Conservation (phyloP, 1,140 invertebrate species). For the Hyphantria cunea region DNA sequence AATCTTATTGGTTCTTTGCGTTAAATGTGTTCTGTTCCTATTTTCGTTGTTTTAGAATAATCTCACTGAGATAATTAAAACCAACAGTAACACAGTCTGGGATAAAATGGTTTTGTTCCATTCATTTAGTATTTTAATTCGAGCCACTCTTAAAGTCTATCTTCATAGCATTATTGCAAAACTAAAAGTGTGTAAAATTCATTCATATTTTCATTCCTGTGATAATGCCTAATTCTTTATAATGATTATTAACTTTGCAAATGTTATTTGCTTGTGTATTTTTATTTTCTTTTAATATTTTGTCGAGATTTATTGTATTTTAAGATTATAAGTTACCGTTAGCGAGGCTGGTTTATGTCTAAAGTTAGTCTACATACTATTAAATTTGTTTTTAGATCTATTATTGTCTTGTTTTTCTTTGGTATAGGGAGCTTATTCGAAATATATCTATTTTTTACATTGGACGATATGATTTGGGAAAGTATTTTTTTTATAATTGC, state of each 20-base stretch:
- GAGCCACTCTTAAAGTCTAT: conserved; percentile 18
- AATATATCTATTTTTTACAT: neutral
- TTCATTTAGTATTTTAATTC: neutral
- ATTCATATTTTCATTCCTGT: conserved; percentile 53
- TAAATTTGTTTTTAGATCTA: conserved; percentile 6
- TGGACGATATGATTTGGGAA: neutral
- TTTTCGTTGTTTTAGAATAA: too few species aligned
- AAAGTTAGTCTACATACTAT: conserved; percentile 4
- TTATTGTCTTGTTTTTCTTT: conserved; percentile 19
- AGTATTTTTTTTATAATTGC: neutral
- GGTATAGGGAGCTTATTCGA: neutral
- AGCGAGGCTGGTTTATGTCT: conserved; percentile 17
- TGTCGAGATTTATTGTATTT: conserved; percentile 8
- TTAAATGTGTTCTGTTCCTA: too few species aligned
- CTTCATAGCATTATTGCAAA: conserved; percentile 13
- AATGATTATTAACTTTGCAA: conserved; percentile 25
- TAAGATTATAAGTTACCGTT: conserved; percentile 48
- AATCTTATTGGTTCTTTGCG: too few species aligned
- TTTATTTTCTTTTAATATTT: conserved; percentile 4
- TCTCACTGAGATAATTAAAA: neutral
- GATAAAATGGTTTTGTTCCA: too few species aligned
- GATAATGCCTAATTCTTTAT: conserved; percentile 43
- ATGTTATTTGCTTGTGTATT: conserved; percentile 18
- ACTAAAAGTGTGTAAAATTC: conserved; percentile 33
- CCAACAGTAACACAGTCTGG: neutral